A percentile compares a stretch with the other conserved stretches of the same genome.
These are phyloP conservation scores for Semotilus atromaculatus DNA, from an alignment of 2,797 vertebrate genomes.

Conservation along the genomic window DNA sequence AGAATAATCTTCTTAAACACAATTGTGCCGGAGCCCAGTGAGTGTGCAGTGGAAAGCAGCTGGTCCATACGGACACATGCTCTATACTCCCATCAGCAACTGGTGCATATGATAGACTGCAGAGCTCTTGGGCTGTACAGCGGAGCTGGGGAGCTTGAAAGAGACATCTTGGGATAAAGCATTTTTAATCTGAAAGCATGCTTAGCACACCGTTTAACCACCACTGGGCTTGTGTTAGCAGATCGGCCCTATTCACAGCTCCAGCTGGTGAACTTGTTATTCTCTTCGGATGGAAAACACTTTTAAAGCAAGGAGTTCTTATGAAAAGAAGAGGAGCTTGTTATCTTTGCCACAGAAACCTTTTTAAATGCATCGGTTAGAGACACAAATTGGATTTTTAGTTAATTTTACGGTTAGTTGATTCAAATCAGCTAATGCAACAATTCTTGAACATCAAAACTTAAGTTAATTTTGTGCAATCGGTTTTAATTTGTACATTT, in stretches of 20 bases:
- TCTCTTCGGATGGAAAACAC: neutral
- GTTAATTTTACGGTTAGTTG: neutral
- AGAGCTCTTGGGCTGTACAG: constrained; percentile 1
- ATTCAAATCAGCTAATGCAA: neutral
- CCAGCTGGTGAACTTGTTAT: constrained; percentile 33
- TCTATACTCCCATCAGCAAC: constrained; percentile 11
- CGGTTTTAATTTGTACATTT: neutral
- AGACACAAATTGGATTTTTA: neutral
- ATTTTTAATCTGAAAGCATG: constrained; percentile 39
- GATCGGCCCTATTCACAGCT: neutral
- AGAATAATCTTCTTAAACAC: constrained; percentile 64
- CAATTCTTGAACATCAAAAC: neutral
- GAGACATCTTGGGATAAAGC: constrained; percentile 10
- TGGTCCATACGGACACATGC: constrained; percentile 31
- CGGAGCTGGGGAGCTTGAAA: neutral
- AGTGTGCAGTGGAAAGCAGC: constrained; percentile 33
- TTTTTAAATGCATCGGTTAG: neutral
- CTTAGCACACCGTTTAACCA: constrained; percentile 6
- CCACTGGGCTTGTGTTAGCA: constrained; percentile 18
- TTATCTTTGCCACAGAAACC: neutral
- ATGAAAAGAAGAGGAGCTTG: neutral
- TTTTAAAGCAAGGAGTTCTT: constrained; percentile 7
- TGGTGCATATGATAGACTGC: neutral
- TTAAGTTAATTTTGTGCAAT: neutral
- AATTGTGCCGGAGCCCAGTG: constrained; percentile 26